Conservation (phyloP, 2,797 vertebrate genomes). For the Clamator glandarius region DNA sequence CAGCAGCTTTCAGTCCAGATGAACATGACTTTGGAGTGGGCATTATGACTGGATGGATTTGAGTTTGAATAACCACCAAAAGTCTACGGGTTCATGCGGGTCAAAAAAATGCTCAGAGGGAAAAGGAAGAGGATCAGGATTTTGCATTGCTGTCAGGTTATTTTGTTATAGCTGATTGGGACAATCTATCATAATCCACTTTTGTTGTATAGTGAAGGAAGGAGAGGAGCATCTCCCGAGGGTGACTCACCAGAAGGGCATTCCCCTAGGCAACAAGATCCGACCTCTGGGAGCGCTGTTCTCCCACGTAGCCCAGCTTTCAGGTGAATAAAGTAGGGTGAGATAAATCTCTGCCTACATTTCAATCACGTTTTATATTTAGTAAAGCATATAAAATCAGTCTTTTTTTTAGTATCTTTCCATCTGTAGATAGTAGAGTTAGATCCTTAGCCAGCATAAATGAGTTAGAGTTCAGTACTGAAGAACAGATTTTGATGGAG, state of each 20-base stretch:
- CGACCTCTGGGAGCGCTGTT: neutral
- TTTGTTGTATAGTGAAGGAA: neutral
- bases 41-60: neutral
- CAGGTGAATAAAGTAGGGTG: slow-evolving; percentile 54
- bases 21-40: neutral
- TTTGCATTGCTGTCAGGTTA: neutral
- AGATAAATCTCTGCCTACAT: neutral
- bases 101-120: neutral
- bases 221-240: neutral
- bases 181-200: neutral
- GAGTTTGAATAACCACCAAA: neutral
- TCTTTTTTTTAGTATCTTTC: neutral
- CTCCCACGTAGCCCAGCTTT: neutral
- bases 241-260: neutral
- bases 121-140: neutral
- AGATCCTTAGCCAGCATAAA: slow-evolving; percentile 8
- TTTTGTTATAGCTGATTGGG: neutral
- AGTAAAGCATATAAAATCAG: neutral
- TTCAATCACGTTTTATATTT: slow-evolving; percentile 37
- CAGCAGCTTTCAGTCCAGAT: neutral
- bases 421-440: neutral
- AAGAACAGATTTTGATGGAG: neutral
- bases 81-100: neutral
- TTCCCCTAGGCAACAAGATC: neutral
- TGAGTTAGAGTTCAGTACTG: neutral